Evolutionary conservation across 2,888 invertebrate species (phyloP).

Genomic region (Bembecia ichneumoniformis): DNA sequence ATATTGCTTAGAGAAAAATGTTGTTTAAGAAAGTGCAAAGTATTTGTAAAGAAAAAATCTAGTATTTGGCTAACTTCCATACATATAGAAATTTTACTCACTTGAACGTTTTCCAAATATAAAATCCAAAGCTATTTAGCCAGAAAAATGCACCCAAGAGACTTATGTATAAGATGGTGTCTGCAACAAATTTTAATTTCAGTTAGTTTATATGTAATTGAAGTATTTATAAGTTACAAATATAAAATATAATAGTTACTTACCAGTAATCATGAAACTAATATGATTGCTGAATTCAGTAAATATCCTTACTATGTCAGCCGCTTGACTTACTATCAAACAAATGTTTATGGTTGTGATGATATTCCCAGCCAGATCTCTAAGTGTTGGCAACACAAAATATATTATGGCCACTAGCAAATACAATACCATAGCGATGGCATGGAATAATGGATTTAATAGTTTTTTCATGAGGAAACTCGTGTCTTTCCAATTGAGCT

Average conservation of each 20-base stretch:
- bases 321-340: conserved; percentile 82
- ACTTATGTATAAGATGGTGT: conserved; percentile 82
- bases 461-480: conserved; percentile 82
- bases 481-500: conserved; percentile 80
- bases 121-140: conserved; percentile 88
- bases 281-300: conserved; percentile 86
- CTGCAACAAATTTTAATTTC: conserved; percentile 60
- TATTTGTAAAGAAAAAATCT: too few relatives aligned
- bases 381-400: conserved; percentile 84
- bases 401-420: conserved; percentile 83
- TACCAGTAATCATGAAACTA: conserved; percentile 85
- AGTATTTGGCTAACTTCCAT: neutral
- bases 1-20: neutral
- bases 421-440: conserved; percentile 78
- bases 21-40: too few relatives aligned
- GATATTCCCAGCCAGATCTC: conserved; percentile 88
- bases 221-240: neutral
- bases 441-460: conserved; percentile 83
- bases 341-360: conserved; percentile 86
- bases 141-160: conserved; percentile 87
- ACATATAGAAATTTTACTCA: conserved; percentile 33
- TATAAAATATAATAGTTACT: conserved; percentile 15
- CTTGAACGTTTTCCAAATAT: conserved; percentile 91
- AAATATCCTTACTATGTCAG: conserved; percentile 83
- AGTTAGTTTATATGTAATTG: neutral